Conservation (phyloP, 2,797 vertebrate genomes). For the Anas flavirostris region DNA sequence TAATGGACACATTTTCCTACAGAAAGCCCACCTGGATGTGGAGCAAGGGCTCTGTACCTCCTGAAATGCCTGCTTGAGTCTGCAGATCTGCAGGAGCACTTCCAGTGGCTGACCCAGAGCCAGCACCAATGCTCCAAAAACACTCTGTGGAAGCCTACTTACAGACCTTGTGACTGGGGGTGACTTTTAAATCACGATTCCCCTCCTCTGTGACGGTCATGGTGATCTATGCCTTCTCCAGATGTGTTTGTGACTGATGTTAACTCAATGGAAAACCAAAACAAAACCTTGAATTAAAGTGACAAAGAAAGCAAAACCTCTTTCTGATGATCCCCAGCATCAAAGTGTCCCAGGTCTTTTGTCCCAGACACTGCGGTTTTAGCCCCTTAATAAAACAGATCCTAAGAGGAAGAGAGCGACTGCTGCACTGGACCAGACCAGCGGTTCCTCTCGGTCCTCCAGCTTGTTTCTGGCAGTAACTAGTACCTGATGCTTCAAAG, state of each 20-base stretch:
- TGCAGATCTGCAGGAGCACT: background rate
- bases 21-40: background rate
- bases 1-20: background rate
- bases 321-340: constrained; percentile 42
- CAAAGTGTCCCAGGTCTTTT: background rate
- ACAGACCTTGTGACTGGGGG: background rate
- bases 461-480: constrained; percentile 58
- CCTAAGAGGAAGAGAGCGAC: constrained; percentile 33
- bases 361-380: background rate
- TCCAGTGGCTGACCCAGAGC: background rate
- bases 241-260: constrained; percentile 51
- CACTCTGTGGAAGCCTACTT: background rate
- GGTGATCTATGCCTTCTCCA: constrained; percentile 50
- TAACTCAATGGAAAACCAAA: constrained; percentile 62
- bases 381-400: background rate
- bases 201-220: background rate
- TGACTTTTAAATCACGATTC: background rate
- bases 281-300: constrained; percentile 53
- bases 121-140: background rate
- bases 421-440: constrained; percentile 46
- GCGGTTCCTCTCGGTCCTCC: constrained; percentile 29
- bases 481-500: constrained; percentile 61
- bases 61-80: background rate
- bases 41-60: background rate
- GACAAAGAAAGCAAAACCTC: constrained; percentile 47